Percentiles rank a stretch among this genome's conserved stretches.
Evolutionary conservation across 1,140 invertebrate genomes (phyloP).

Genomic region (Macrostomum lignano): DNA sequence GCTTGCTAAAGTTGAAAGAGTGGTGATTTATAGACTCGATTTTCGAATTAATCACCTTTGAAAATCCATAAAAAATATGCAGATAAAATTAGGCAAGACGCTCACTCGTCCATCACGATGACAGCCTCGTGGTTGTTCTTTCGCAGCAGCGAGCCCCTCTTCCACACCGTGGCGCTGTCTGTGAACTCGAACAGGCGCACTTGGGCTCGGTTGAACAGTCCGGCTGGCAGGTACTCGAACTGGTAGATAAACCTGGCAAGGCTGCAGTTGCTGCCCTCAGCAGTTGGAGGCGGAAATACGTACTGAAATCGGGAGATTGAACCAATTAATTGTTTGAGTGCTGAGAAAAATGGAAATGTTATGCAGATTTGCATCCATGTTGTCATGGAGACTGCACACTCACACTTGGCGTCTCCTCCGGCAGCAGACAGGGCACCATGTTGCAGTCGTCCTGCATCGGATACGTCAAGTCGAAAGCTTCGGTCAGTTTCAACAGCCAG

Average conservation of each 20-base stretch:
- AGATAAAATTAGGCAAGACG: neutral
- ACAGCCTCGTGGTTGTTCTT: conserved; percentile 9
- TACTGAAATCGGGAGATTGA: too few relatives aligned
- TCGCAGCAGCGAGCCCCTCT: conserved; percentile 8
- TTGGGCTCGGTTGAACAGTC: conserved; percentile 24
- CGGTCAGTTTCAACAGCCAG: conserved; percentile 9
- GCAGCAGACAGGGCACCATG: conserved; percentile 8
- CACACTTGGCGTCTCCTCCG: conserved; percentile 7
- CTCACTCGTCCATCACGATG: conserved; percentile 5
- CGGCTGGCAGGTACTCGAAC: conserved; percentile 20
- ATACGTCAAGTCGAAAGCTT: conserved; percentile 9
- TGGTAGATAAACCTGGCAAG: conserved; percentile 17
- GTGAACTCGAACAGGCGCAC: conserved; percentile 9
- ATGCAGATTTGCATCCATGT: too few relatives aligned
- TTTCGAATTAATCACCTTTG: too few relatives aligned
- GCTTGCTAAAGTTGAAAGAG: neutral
- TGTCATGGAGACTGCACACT: too few relatives aligned
- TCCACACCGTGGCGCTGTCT: conserved; percentile 9
- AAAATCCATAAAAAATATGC: too few relatives aligned
- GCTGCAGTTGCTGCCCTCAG: conserved; percentile 9
- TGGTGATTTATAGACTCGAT: too few relatives aligned
- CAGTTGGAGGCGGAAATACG: conserved; percentile 13
- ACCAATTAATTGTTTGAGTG: too few relatives aligned
- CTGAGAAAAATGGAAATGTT: too few relatives aligned
- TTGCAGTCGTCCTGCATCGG: conserved; percentile 3